A percentile compares a stretch with the other conserved stretches of the same genome.
Conservation (phyloP, 2,797 vertebrate genomes). For the Sternotherus odoratus region DNA sequence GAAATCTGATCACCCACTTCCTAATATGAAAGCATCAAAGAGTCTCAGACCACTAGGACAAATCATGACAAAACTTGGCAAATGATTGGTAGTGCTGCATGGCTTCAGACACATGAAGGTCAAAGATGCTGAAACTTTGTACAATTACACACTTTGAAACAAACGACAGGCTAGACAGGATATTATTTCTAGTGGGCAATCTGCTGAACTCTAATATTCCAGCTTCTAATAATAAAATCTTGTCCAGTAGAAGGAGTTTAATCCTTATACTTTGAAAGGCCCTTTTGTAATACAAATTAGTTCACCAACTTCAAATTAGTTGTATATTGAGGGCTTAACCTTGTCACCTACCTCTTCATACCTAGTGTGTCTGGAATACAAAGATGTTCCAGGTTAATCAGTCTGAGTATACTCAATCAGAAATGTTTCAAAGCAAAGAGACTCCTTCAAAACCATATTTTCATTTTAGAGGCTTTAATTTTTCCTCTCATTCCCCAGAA, state of each 20-base stretch:
- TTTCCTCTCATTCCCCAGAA: neutral
- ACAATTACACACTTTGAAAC: neutral
- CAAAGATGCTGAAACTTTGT: neutral
- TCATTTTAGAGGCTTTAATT: neutral
- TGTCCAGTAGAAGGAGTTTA: neutral
- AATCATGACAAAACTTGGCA: neutral
- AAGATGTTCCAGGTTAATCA: neutral
- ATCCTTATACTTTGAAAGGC: neutral
- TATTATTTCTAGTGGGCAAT: neutral
- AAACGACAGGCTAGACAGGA: neutral
- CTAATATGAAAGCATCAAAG: neutral
- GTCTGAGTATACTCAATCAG: conserved; percentile 12
- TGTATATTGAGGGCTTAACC: neutral
- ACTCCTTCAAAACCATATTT: neutral
- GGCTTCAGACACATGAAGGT: neutral
- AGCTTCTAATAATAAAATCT: neutral
- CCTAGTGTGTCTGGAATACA: neutral
- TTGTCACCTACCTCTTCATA: neutral
- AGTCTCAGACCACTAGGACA: neutral
- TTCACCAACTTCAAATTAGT: conserved; percentile 25
- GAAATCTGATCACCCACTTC: neutral
- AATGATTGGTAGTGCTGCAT: neutral
- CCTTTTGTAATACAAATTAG: neutral
- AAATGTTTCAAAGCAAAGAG: neutral
- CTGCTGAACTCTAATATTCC: neutral